A percentile compares a stretch with the other conserved stretches of the same genome.
Evolutionary conservation across 1,140 invertebrate species (phyloP).

Genomic region (Charaxes varanes): DNA sequence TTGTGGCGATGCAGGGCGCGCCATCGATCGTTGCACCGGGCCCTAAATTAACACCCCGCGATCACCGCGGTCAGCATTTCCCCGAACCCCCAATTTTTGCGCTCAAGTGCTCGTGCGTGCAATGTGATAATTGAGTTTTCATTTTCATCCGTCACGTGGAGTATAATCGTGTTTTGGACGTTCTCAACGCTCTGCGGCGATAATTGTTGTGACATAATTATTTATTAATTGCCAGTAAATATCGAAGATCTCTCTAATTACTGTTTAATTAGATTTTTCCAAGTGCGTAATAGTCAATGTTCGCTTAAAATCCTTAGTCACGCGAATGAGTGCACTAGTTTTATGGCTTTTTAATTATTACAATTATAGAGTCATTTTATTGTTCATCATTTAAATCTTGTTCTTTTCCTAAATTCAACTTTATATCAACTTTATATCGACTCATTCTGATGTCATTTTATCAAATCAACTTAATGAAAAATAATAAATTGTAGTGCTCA

Average conservation of each 20-base stretch:
- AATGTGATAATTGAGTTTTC: slow-evolving; percentile 36
- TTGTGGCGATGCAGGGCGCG: slow-evolving; percentile 64
- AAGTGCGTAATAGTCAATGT: slow-evolving; percentile 20
- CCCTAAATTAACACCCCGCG: slow-evolving; percentile 46
- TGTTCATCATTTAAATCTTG: too few relatives aligned
- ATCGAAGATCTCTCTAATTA: slow-evolving; percentile 33
- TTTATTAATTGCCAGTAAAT: slow-evolving; percentile 34
- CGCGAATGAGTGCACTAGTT: slow-evolving; percentile 29
- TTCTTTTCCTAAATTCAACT: too few relatives aligned
- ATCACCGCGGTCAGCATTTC: slow-evolving; percentile 26
- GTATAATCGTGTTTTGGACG: slow-evolving; percentile 24
- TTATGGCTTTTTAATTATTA: background rate
- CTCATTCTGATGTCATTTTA: too few relatives aligned
- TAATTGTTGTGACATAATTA: slow-evolving; percentile 31
- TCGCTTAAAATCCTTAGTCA: slow-evolving; percentile 17
- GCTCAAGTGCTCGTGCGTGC: slow-evolving; percentile 41
- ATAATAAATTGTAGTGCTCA: too few relatives aligned
- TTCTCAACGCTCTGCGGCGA: slow-evolving; percentile 16
- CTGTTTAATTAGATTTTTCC: slow-evolving; percentile 25
- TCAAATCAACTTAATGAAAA: too few relatives aligned
- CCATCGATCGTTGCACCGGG: slow-evolving; percentile 68
- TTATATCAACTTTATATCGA: background rate
- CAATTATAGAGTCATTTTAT: too few relatives aligned
- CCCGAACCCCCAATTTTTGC: slow-evolving; percentile 27
- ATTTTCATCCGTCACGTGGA: slow-evolving; percentile 44